phyloP scores from a whole-genome alignment of 2,113 vertebrate species.

The Tursiops truncatus region DNA sequence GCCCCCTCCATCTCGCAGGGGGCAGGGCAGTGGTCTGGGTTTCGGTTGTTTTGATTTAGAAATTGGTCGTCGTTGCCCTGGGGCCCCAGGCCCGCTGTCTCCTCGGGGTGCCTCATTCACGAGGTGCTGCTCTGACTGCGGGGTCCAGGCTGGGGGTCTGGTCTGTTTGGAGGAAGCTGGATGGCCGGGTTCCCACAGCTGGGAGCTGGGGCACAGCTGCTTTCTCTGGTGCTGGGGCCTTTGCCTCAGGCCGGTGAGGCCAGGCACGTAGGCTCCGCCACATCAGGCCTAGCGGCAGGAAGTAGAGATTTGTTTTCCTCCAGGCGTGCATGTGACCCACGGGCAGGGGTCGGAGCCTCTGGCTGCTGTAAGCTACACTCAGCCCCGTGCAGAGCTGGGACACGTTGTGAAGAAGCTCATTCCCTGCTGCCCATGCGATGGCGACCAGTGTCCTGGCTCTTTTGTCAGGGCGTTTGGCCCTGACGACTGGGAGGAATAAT shows the following conservation, averaged over 20 bases:
- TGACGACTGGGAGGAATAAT: no score
- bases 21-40: background rate
- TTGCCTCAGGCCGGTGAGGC: conserved; percentile 64
- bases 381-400: background rate
- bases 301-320: conserved; percentile 73
- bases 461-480: background rate
- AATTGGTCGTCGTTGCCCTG: background rate
- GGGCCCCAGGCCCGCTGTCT: background rate
- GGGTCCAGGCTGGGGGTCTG: background rate
- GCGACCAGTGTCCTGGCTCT: background rate
- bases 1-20: background rate
- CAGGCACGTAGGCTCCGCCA: conserved; percentile 74
- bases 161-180: conserved; percentile 73
- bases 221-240: conserved; percentile 57
- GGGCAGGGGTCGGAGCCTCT: background rate
- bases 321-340: conserved; percentile 50
- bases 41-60: background rate
- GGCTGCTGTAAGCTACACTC: no score
- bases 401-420: background rate
- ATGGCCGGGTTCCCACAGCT: conserved; percentile 71
- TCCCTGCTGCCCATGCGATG: background rate
- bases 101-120: background rate
- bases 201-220: conserved; percentile 60
- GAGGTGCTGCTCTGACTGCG: background rate
- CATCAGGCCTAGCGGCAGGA: conserved; percentile 70